Evolutionary conservation across 2,113 vertebrate genomes (phyloP), one percentile per base, ranked within the genome.

Genomic region (Aplodontia rufa): DNA sequence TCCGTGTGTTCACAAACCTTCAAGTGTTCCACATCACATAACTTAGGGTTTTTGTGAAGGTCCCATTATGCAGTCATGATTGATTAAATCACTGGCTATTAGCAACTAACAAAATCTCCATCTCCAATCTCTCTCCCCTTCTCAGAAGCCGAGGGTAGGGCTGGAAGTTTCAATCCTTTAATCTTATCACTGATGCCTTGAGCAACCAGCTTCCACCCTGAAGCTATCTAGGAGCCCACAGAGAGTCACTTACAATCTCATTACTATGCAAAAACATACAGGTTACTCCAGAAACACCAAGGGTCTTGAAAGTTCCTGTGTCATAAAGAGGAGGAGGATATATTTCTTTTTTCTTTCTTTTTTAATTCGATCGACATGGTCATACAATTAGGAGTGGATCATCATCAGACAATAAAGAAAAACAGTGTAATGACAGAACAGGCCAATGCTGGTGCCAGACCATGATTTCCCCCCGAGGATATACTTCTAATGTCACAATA

Each of bases 31-130:
- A 14, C 66, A 55, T 6, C 37, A 32, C 26, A 51, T n/a, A 68
- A 49, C 30, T 51, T n/a, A 20, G 35, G 12, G 20, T 37, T 51
- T 84, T 47, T 10, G 28, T 35, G 45, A 80, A 62, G 37, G 14
- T 2, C 68, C 8, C 35, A 75, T 32, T 47, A 42, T 0, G 10
- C 7, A 58, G 8, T 2, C 2, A 45, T 9, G 8, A 9, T 16
- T 9, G 8, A 78, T 49, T 32, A 14, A 32, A 53, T 7, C 35
- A 32, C 19, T 13, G 49, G 13, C 19, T 3, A 12, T 40, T 49
- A 1, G 9, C 8, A 40, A 81, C 30, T 17, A 8, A 35, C 14
- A n/a, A n/a, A n/a, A n/a, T n/a, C n/a, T n/a, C n/a, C n/a, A n/a
- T n/a, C n/a, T n/a, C 30, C 5, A 35, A 53, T 45, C 30, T 60